Evolutionary conservation across 1,140 invertebrate species (phyloP), one percentile per base, ranked within the genome.

Genomic region (Drosophila tristis): DNA sequence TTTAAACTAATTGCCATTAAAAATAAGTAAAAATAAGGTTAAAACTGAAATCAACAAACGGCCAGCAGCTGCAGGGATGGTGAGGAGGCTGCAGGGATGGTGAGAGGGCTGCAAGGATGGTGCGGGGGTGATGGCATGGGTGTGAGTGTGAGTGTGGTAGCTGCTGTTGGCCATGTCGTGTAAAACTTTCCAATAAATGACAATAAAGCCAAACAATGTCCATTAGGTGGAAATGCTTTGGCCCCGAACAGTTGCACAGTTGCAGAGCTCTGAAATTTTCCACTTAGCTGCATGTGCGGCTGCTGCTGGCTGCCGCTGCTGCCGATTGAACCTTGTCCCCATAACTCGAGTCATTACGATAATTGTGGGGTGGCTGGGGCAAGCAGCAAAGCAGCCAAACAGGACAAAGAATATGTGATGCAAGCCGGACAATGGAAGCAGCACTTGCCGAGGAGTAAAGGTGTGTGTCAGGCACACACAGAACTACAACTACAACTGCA

Each of bases 171-270:
- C 49, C 35, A 67, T 78, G 74, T 87, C 61, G 51, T 78, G 82
- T 68, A 89, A 65, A 87, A 87, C 50, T 87, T 82, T 78, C 68
- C 82, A 71, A 87, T 82, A 87, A 79, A 87, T 81, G 82, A 86
- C 78, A 86, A 82, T 76, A 89, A 78, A 82, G 60, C 78, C 78
- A 53, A 79, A 87, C 82, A 82, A 82, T 76, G 82, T 89, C 35
- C 70, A 86, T 86, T 86, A 79, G 78, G 78, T 76, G 53, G 35
- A 78, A 76, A 78, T 86, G 82, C 68, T 63, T 79, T 39, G 35
- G 35, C 63, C 57, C 65, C 63, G 47, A 25, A 51, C 47, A 20
- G 20, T 20, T 20, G 1, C 20, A 66, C 15, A 47, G 56, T 70
- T 49, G 45, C 0, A 56, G 26, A 29, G 26, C 26, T 7, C 35